Conservation (phyloP, 2,888 invertebrate genomes). For the Hydraecia micacea region DNA sequence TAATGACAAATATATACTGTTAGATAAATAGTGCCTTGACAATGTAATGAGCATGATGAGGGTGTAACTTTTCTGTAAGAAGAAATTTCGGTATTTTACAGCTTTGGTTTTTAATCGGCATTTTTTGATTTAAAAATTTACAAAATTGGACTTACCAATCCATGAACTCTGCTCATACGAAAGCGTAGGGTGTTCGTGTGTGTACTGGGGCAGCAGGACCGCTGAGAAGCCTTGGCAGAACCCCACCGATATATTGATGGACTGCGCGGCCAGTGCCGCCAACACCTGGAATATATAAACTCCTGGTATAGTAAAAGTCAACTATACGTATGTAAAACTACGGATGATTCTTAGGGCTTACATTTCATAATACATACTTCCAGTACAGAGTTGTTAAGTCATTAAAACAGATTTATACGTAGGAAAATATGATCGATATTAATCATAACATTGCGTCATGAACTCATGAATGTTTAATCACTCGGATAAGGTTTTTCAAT, state of each 20-base stretch:
- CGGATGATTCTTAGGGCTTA: background rate
- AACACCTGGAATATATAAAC: slow-evolving; percentile 88
- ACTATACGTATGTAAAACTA: background rate
- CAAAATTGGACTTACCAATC: slow-evolving; percentile 90
- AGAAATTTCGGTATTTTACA: background rate
- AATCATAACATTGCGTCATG: background rate
- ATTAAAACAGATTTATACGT: background rate
- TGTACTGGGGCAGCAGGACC: slow-evolving; percentile 93
- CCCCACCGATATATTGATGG: slow-evolving; percentile 94
- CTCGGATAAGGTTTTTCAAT: slow-evolving; percentile 10
- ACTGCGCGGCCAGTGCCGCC: slow-evolving; percentile 93
- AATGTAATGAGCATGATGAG: background rate
- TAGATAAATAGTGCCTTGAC: slow-evolving; percentile 18
- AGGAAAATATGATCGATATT: background rate
- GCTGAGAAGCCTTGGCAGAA: slow-evolving; percentile 94
- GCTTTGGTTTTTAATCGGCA: background rate
- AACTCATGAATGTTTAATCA: background rate
- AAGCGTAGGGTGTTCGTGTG: slow-evolving; percentile 88
- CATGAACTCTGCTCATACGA: slow-evolving; percentile 92
- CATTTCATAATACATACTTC: background rate
- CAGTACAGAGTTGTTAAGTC: background rate
- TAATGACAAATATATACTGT: slow-evolving; percentile 24
- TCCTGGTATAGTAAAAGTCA: slow-evolving; percentile 63
- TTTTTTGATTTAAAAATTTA: background rate
- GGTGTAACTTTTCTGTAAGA: background rate